Evolutionary conservation across 2,797 vertebrate species (phyloP), one percentile per base, ranked within the genome.

Genomic region (Diplodus sargus): DNA sequence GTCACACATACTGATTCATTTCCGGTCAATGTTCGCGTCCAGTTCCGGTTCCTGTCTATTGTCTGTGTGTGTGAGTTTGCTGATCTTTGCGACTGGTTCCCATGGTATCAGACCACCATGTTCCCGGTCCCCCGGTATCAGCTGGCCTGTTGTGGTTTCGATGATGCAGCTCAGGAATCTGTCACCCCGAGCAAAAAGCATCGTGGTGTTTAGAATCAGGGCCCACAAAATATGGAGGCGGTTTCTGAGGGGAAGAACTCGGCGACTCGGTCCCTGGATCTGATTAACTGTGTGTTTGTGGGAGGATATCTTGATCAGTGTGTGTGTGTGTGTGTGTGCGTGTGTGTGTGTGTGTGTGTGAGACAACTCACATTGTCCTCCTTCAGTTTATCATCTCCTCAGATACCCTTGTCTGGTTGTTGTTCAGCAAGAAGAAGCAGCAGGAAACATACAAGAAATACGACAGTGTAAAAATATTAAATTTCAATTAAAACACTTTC

Each of bases 251-350:
- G 76, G 63, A 83, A 79, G 3, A 51, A 67, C 63, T 85, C 14
- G 11, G 78, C 34, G 68, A 74, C 76, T 70, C 48, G 0, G 47
- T 1, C 52, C 77, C 87, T 91, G 92, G 83, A 82, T 90, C 67
- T 81, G 69, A 93, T 92, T 91, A 93, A 83, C 58, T 75, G 13
- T 81, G 87, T 84, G 81, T 86, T 75, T 88, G 78, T 83, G 79
- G 75, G 78, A 78, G 65, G 75, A 86, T 72, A 63, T 78, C 70
- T 61, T 65, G 47, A 85, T 89, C 63, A 52, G 13, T 22, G 43
- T 13, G 17, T 28, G 54, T 3, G 15, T 10, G n/a, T 28, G 28
- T 28, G 28, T 28, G 45, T 62, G 67, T 53, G 56, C n/a, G 73
- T 6, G 10, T 18, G 13, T 22, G 43, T 13, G 17, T 28, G 54